Evolutionary conservation across 2,888 invertebrate species (phyloP), one percentile per base, ranked within the genome.

Genomic region (Marronus borbonicus): DNA sequence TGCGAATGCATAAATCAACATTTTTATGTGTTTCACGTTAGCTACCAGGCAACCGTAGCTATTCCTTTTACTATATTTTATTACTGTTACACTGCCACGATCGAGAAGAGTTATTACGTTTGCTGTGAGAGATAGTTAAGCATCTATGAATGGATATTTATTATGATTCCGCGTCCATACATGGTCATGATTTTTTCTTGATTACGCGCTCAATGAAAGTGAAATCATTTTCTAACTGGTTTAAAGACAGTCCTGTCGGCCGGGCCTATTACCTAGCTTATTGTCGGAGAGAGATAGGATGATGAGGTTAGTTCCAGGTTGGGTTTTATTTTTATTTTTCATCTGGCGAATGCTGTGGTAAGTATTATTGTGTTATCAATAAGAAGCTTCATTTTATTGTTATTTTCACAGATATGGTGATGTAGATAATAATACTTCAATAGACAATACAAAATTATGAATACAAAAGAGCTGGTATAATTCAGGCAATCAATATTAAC

Each of bases 191-290:
- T 58, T 24, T 70, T 70, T 14, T 68, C 20, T 20, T 52, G 24
- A 70, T 52, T 70, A 70, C 28, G 24, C 55, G 31, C 31, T 31
- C 36, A 52, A 70, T 55, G 69, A 70, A 70, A 70, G 69, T 36
- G 69, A 70, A 70, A 70, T 70, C n/a, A 70, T 65, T 65, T n/a
- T 65, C 36, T 65, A 65, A 65, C 65, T 36, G 36, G 65, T 36
- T 36, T 31, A 36, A 58, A 58, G 20, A 20, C 55, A 17, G 20
- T 58, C 55, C n/a, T 36, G 65, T 39, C 31, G 5, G 31, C 5
- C 31, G 31, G 5, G 31, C 31, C 5, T 36, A 36, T 36, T 36
- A 5, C 31, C 17, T 17, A 14, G n/a, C 14, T 36, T 39, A 17
- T 8, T n/a, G 36, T 65, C 8, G n/a, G 39, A 65, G 65, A 52